Conservation (phyloP, 2,113 vertebrate genomes). For the Megaceryle torquata region DNA sequence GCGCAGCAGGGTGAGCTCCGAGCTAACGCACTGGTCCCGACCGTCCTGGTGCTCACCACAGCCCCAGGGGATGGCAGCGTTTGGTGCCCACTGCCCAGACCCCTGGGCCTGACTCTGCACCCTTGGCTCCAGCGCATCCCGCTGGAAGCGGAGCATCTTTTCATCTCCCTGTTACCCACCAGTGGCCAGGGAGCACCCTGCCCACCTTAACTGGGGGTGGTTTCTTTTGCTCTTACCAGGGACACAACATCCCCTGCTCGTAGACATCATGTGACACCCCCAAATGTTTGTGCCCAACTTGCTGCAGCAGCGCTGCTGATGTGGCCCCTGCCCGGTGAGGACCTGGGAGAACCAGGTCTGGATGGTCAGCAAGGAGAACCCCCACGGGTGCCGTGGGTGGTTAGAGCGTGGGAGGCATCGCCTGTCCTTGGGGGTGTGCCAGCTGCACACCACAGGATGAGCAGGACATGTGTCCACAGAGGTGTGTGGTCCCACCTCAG, state of each 20-base stretch:
- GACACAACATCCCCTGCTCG: rapidly evolving
- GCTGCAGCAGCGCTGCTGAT: neutral
- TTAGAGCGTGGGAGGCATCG: neutral
- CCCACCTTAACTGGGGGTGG: rapidly evolving
- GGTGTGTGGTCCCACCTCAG: neutral
- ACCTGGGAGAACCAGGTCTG: rapidly evolving
- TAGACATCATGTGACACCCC: rapidly evolving
- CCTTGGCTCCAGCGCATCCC: rapidly evolving
- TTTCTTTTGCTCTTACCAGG: conserved; percentile 64
- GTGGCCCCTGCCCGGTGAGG: rapidly evolving
- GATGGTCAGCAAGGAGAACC: neutral
- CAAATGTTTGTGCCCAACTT: neutral
- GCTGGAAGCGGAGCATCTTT: neutral
- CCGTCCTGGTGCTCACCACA: rapidly evolving
- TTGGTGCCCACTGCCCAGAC: neutral
- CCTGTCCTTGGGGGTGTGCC: rapidly evolving
- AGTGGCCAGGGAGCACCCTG: neutral
- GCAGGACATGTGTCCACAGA: neutral
- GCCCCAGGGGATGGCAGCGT: neutral
- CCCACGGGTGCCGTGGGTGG: rapidly evolving
- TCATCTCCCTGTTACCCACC: rapidly evolving
- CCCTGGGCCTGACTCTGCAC: neutral
- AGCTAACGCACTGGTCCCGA: rapidly evolving
- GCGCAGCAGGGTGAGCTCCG: neutral
- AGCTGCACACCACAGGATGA: rapidly evolving